phyloP scores from a whole-genome alignment of 2,113 vertebrate species.

The Larimichthys crocea region DNA sequence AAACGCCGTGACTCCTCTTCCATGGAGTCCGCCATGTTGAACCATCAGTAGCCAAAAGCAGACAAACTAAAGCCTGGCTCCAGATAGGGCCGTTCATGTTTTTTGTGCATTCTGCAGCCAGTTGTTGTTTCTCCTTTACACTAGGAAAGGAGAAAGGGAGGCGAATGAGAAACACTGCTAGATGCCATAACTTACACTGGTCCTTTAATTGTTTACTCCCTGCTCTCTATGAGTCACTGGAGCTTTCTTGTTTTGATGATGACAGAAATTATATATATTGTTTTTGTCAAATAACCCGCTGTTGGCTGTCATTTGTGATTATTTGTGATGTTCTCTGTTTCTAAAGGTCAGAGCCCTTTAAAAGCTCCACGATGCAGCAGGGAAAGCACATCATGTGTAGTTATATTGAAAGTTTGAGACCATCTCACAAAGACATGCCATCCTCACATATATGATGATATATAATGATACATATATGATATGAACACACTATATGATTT shows the following conservation, averaged over 20 bases:
- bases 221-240: neutral
- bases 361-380: neutral
- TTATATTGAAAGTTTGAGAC: neutral
- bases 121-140: too few species aligned
- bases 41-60: too few species aligned
- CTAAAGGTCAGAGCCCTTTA: constrained; percentile 11
- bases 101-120: too few species aligned
- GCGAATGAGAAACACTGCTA: too few species aligned
- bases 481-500: neutral
- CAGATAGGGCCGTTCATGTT: too few species aligned
- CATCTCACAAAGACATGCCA: neutral
- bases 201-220: neutral
- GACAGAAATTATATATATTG: neutral
- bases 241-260: neutral
- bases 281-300: neutral
- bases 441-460: neutral
- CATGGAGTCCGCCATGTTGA: too few species aligned
- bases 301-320: neutral
- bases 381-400: neutral
- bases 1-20: too few species aligned
- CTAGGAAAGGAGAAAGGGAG: too few species aligned
- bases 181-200: too few species aligned
- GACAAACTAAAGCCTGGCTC: too few species aligned
- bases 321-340: neutral
- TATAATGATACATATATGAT: too few species aligned